A percentile compares a stretch with the other conserved stretches of the same genome.
Evolutionary conservation across 2,797 vertebrate genomes (phyloP).

Genomic region (Vultur gryphus): DNA sequence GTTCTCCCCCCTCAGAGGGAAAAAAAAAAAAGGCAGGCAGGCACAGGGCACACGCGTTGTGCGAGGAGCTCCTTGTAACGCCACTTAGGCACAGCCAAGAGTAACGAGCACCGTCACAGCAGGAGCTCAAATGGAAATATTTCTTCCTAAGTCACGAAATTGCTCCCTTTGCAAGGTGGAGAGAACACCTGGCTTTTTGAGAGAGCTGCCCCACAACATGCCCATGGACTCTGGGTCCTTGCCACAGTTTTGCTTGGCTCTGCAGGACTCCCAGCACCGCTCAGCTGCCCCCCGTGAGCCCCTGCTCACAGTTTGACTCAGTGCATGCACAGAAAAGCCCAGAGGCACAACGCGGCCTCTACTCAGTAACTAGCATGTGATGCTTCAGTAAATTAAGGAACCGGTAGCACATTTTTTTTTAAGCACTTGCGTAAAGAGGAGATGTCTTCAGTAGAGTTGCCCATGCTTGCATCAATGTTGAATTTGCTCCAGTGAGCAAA

Average conservation of each 20-base stretch:
- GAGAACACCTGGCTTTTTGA: not conserved
- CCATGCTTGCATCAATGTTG: not conserved
- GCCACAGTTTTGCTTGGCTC: not conserved
- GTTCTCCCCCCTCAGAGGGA: not conserved
- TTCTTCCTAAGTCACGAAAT: not conserved
- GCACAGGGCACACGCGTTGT: not conserved
- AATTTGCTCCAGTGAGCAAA: not conserved
- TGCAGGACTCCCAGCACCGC: not conserved
- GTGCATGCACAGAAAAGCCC: not conserved
- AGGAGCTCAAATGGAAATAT: not conserved
- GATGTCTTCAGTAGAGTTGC: not conserved
- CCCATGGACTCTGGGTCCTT: fast-evolving
- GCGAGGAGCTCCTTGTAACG: not conserved
- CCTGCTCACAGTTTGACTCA: not conserved
- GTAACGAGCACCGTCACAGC: not conserved
- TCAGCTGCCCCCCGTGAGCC: fast-evolving
- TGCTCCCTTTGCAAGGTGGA: not conserved
- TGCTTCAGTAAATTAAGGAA: not conserved
- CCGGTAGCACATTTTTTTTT: not conserved
- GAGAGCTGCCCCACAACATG: not conserved
- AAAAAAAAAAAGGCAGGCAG: not conserved
- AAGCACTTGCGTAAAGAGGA: not conserved
- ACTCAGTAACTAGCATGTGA: fast-evolving
- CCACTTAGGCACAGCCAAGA: not conserved
- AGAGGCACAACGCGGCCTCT: not conserved